These are phyloP conservation scores for Mythimna albipuncta DNA, from an alignment of 2,888 invertebrate species.

Conservation along the genomic window DNA sequence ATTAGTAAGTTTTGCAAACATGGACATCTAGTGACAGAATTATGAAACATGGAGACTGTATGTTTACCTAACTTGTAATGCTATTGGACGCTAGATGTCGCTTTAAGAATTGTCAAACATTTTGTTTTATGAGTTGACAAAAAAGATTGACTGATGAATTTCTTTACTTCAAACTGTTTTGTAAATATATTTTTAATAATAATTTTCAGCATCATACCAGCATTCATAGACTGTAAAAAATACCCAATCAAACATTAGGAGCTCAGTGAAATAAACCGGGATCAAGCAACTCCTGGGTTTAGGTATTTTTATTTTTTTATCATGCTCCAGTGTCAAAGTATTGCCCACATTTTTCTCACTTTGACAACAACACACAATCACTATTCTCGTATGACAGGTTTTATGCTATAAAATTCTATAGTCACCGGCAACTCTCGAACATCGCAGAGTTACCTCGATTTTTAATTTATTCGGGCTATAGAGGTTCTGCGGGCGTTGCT, in stretches of 20 bases:
- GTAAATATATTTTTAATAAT: too few species aligned
- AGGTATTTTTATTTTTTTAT: not conserved
- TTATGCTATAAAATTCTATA: constrained; percentile 51
- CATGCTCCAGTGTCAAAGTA: constrained; percentile 11
- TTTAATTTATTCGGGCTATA: constrained; percentile 55
- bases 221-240: not conserved
- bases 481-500: constrained; percentile 72
- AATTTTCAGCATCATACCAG: not conserved
- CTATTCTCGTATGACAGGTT: constrained; percentile 57
- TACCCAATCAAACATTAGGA: not conserved
- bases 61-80: not conserved
- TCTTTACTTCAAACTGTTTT: not conserved
- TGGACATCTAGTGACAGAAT: constrained; percentile 13
- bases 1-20: fast-evolving
- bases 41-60: fast-evolving
- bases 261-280: not conserved
- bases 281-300: not conserved
- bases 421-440: constrained; percentile 11
- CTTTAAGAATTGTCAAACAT: not conserved
- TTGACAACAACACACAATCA: constrained; percentile 51
- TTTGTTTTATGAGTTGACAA: not conserved
- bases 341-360: constrained; percentile 19
- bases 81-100: constrained; percentile 65
- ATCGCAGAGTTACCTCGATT: constrained; percentile 22
- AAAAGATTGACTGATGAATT: not conserved